phyloP scores from a whole-genome alignment of 30 jellyfish, hydroid and myxozoan species.

The Hydra vulgaris region DNA sequence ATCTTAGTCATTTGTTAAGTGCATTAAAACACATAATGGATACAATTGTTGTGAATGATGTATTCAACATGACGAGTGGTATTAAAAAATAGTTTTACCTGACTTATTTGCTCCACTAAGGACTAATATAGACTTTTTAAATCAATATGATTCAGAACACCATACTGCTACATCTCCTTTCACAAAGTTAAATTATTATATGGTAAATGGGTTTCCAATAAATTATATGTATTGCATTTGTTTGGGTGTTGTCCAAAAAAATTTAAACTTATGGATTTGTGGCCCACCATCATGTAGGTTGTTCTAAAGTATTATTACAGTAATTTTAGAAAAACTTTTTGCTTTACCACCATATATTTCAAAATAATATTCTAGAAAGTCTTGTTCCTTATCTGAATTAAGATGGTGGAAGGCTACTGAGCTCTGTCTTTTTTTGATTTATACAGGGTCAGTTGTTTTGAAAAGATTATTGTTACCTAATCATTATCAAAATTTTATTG shows the following conservation, averaged over 20 bases:
- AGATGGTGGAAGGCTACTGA: conserved; percentile 40
- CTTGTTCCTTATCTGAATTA: conserved; percentile 18
- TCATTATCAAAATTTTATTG: conserved; percentile 10
- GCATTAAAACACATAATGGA: conserved; percentile 21
- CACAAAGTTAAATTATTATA: background rate
- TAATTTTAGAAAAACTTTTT: conserved; percentile 9
- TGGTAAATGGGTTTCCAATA: conserved; percentile 3
- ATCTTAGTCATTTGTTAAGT: conserved; percentile 23
- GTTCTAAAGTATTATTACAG: conserved; percentile 4
- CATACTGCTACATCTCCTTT: conserved; percentile 11
- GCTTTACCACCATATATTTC: conserved; percentile 18
- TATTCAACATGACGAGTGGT: conserved; percentile 11
- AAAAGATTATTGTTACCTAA: conserved; percentile 12
- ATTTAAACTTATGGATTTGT: background rate
- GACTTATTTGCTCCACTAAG: background rate
- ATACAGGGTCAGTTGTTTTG: conserved; percentile 27
- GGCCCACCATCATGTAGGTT: conserved; percentile 20
- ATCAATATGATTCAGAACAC: conserved; percentile 1
- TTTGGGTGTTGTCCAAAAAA: conserved; percentile 17
- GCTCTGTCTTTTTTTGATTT: conserved; percentile 24
- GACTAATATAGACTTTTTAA: background rate
- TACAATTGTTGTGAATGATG: conserved; percentile 24
- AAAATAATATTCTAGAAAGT: conserved; percentile 16
- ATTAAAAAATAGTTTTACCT: background rate
- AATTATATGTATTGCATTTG: conserved; percentile 1